Conservation (phyloP, 2,113 vertebrate genomes). For the Agelaius phoeniceus region DNA sequence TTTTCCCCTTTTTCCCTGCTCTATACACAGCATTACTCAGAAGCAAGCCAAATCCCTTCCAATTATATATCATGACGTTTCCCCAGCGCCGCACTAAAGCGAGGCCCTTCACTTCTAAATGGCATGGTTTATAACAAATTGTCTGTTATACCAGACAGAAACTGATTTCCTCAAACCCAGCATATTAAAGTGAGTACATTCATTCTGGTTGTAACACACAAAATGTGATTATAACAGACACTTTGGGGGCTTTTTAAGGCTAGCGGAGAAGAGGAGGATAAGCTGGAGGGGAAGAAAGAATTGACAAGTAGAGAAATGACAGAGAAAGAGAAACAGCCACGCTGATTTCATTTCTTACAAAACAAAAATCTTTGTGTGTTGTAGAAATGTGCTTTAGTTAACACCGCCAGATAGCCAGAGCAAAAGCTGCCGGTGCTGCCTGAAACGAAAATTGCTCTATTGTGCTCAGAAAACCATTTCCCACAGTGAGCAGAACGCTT, state of each 20-base stretch:
- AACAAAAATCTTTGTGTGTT: slow-evolving; percentile 53
- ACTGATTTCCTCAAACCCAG: slow-evolving; percentile 60
- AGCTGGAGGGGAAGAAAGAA: slow-evolving; percentile 60
- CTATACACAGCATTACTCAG: background rate
- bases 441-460: slow-evolving; percentile 42
- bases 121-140: slow-evolving; percentile 61
- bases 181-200: slow-evolving; percentile 66
- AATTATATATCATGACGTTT: slow-evolving; percentile 47
- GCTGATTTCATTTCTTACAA: slow-evolving; percentile 61
- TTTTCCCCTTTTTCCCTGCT: background rate
- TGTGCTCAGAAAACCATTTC: slow-evolving; percentile 61
- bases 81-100: slow-evolving; percentile 35
- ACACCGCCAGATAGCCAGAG: slow-evolving; percentile 21
- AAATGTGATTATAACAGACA: slow-evolving; percentile 71
- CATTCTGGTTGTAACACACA: slow-evolving; percentile 62
- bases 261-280: slow-evolving; percentile 47
- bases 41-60: slow-evolving; percentile 58
- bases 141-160: slow-evolving; percentile 60
- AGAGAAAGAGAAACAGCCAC: slow-evolving; percentile 52
- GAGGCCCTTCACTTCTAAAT: slow-evolving; percentile 55
- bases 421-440: background rate
- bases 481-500: background rate
- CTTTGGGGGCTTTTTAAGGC: slow-evolving; percentile 66
- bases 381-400: slow-evolving; percentile 46
- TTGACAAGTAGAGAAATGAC: slow-evolving; percentile 61